A percentile compares a stretch with the other conserved stretches of the same genome.
Evolutionary conservation across 2,797 vertebrate species (phyloP).

Genomic region (Pangasius djambal): DNA sequence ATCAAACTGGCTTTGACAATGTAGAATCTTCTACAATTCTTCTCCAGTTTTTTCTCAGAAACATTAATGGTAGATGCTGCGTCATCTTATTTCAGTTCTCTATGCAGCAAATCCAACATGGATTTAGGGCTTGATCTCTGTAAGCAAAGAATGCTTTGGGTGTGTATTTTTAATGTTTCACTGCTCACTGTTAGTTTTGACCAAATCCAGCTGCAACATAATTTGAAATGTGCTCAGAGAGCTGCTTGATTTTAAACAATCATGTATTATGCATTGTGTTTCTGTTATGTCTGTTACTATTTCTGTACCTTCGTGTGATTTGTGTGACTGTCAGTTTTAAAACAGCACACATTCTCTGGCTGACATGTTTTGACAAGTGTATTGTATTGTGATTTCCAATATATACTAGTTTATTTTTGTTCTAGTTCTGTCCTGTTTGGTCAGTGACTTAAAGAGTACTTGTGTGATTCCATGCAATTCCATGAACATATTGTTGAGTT

Average conservation of each 20-base stretch:
- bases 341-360: background rate
- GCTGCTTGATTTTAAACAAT: background rate
- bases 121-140: background rate
- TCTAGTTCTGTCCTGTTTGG: background rate
- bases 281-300: background rate
- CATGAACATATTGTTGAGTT: background rate
- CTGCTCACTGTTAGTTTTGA: background rate
- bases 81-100: background rate
- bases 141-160: background rate
- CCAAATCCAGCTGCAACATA: background rate
- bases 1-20: slow-evolving; percentile 21
- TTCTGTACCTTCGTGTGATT: background rate
- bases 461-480: background rate
- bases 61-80: background rate
- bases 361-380: background rate
- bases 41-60: background rate
- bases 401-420: background rate
- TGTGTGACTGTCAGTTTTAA: background rate
- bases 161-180: background rate
- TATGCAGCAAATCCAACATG: background rate
- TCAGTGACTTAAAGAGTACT: background rate
- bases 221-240: background rate
- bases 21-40: background rate
- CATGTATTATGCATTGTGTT: background rate
- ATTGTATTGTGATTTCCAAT: background rate